phyloP scores from a whole-genome alignment of 2,113 vertebrate genomes.

The Strigops habroptila region DNA sequence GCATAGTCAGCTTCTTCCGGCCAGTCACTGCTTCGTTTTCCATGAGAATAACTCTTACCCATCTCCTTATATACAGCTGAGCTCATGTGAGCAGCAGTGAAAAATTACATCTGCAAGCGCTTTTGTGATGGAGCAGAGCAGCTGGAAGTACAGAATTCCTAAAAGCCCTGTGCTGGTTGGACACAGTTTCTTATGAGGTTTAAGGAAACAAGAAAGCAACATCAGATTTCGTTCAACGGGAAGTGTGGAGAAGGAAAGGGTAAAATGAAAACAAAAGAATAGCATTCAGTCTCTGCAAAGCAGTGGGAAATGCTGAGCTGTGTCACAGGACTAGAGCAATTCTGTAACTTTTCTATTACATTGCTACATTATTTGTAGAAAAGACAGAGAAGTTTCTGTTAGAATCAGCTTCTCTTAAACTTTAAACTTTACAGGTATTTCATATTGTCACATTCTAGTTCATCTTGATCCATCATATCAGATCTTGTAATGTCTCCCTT shows the following conservation, averaged over 20 bases:
- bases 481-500: not conserved
- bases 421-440: not conserved
- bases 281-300: not conserved
- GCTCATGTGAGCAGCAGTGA: not conserved
- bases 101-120: not conserved
- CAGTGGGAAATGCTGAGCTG: not conserved
- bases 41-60: not conserved
- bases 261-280: not conserved
- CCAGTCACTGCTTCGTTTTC: not conserved
- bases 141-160: not conserved
- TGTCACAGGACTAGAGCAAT: not conserved
- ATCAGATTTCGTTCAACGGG: not conserved
- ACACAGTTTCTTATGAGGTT: not conserved
- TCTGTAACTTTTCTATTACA: not conserved
- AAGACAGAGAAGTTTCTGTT: not conserved
- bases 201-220: not conserved
- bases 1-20: not conserved
- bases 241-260: not conserved
- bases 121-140: not conserved
- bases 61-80: not conserved
- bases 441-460: not conserved
- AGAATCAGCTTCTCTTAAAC: not conserved
- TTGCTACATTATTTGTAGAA: not conserved
- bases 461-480: not conserved
- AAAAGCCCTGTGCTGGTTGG: not conserved